Evolutionary conservation across 2,888 invertebrate species (phyloP).

Genomic region (Lysandra coridon): DNA sequence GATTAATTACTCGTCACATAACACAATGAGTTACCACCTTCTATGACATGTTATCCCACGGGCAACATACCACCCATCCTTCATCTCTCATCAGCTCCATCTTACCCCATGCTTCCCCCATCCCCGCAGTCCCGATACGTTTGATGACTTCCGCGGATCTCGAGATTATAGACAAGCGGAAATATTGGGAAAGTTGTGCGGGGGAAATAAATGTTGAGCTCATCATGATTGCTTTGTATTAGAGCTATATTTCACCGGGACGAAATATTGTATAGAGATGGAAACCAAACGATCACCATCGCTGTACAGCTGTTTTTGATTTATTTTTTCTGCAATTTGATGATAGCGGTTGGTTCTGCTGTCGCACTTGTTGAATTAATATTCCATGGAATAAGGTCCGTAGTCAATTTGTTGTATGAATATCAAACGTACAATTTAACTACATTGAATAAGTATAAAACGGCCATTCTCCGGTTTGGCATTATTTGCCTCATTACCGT

Average conservation of each 20-base stretch:
- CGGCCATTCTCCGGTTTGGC: too few species aligned
- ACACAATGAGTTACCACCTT: not conserved
- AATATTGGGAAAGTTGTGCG: not conserved
- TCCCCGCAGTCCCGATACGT: not conserved
- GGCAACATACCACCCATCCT: not conserved
- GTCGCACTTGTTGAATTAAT: too few species aligned
- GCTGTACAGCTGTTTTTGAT: too few species aligned
- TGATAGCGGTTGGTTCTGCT: too few species aligned
- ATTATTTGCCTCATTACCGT: too few species aligned
- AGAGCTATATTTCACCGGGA: not conserved
- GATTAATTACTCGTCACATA: not conserved
- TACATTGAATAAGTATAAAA: too few species aligned
- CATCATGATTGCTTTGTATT: not conserved
- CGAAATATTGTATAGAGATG: not conserved
- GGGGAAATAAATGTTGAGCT: not conserved
- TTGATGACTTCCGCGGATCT: slow-evolving; percentile 6
- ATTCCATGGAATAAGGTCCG: too few species aligned
- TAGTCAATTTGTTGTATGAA: too few species aligned
- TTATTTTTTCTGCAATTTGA: too few species aligned
- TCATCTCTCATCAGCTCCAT: not conserved
- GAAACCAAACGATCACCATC: too few species aligned
- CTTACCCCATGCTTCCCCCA: not conserved
- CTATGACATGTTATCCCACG: not conserved
- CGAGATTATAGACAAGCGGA: not conserved
- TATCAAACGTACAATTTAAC: too few species aligned